Conservation (phyloP, 2,113 vertebrate species). For the Pangasianodon hypophthalmus region DNA sequence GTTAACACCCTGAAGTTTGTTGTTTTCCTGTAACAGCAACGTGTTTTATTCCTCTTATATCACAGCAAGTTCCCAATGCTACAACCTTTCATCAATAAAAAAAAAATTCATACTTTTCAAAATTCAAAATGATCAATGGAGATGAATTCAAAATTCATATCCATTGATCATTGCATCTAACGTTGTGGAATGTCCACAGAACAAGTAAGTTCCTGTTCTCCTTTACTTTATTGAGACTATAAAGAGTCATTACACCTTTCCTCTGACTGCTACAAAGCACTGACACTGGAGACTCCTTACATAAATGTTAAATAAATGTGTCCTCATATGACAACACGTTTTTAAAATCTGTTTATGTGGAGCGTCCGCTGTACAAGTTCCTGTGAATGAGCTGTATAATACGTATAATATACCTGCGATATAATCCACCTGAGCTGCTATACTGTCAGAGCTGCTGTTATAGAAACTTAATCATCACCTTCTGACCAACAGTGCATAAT, state of each 20-base stretch:
- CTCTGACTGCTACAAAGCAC: neutral
- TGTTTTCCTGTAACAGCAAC: neutral
- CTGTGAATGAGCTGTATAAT: neutral
- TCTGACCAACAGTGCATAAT: neutral
- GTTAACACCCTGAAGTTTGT: neutral
- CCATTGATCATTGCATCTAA: neutral
- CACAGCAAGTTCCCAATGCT: neutral
- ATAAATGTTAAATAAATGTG: neutral
- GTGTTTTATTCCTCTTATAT: neutral
- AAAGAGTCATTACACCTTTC: neutral
- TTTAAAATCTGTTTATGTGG: no score
- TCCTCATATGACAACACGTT: no score
- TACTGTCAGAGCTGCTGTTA: neutral
- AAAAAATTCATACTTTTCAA: neutral
- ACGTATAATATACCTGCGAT: neutral
- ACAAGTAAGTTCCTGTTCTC: neutral
- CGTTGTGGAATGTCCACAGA: neutral
- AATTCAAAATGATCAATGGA: no score
- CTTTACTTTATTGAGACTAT: neutral
- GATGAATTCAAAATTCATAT: no score
- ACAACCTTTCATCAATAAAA: neutral
- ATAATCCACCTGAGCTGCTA: neutral
- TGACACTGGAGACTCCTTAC: neutral
- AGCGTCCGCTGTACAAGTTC: no score
- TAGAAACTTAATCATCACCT: neutral